A percentile compares a stretch with the other conserved stretches of the same genome.
phyloP scores from a whole-genome alignment of 1,140 invertebrate species.

The Ericerus pela region DNA sequence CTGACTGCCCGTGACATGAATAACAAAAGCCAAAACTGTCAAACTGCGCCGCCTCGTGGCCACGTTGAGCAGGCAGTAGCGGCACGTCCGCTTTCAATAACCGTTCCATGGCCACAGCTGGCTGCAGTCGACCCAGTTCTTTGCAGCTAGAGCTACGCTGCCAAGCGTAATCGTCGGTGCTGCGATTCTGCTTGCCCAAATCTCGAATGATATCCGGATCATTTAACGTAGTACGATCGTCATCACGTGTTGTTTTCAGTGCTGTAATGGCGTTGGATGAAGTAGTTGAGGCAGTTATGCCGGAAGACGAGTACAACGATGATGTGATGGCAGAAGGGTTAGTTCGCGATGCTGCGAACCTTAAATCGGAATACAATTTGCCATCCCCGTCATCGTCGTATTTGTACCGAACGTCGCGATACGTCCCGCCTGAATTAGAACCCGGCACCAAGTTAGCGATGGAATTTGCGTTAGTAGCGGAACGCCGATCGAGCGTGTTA shows the following conservation, averaged over 20 bases:
- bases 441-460: background rate
- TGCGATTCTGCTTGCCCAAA: background rate
- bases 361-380: slow-evolving; percentile 26
- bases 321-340: no score
- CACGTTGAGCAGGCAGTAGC: background rate
- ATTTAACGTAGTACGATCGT: background rate
- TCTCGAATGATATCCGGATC: background rate
- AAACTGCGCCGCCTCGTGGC: background rate
- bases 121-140: slow-evolving; percentile 16
- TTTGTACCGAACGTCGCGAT: background rate
- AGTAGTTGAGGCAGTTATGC: no score
- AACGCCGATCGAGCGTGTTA: background rate
- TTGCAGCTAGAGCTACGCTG: slow-evolving; percentile 59
- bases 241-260: background rate
- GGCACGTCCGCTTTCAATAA: background rate
- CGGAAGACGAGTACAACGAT: no score
- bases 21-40: slow-evolving; percentile 11
- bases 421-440: background rate
- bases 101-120: background rate
- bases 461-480: background rate
- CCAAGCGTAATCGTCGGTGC: slow-evolving; percentile 36
- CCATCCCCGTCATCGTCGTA: slow-evolving; percentile 29
- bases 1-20: slow-evolving; percentile 12
- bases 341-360: background rate
- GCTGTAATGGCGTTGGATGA: no score